Evolutionary conservation across 2,888 invertebrate genomes (phyloP).

Genomic region (Hymenopus coronatus): DNA sequence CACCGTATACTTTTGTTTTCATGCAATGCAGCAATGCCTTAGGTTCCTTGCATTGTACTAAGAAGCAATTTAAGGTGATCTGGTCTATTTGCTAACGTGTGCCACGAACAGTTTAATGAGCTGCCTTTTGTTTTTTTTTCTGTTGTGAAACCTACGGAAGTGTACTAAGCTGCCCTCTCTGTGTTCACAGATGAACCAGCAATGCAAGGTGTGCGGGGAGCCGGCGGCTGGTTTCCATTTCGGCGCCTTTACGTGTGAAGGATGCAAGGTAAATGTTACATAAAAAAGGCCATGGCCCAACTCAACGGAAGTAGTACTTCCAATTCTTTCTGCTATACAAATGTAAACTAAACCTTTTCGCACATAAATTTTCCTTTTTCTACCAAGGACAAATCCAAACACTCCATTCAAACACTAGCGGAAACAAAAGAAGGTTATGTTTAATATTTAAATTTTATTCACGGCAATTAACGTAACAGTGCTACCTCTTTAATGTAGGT

Average conservation of each 20-base stretch:
- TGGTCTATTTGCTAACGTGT: neutral
- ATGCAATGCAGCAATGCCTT: neutral
- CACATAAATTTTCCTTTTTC: neutral
- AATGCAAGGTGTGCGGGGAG: conserved; percentile 94
- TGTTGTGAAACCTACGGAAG: neutral
- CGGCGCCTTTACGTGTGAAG: conserved; percentile 93
- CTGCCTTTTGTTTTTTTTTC: neutral
- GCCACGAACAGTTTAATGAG: neutral
- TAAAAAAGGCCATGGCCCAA: neutral
- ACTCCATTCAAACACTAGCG: neutral
- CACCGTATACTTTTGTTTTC: neutral
- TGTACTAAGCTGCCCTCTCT: conserved; percentile 3
- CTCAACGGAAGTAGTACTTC: neutral
- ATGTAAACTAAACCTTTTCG: neutral
- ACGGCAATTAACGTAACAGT: neutral
- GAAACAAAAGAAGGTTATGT: neutral
- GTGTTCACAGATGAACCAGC: conserved; percentile 88
- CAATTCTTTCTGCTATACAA: neutral
- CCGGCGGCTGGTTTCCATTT: conserved; percentile 94
- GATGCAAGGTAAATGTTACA: conserved; percentile 76
- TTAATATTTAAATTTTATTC: neutral
- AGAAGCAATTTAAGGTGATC: neutral
- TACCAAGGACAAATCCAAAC: neutral
- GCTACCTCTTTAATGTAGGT: neutral
- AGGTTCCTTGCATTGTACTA: neutral